Percentiles rank a stretch among this genome's conserved stretches.
Evolutionary conservation across 2,797 vertebrate species (phyloP).

Genomic region (Pseudotriccus pelzelni): DNA sequence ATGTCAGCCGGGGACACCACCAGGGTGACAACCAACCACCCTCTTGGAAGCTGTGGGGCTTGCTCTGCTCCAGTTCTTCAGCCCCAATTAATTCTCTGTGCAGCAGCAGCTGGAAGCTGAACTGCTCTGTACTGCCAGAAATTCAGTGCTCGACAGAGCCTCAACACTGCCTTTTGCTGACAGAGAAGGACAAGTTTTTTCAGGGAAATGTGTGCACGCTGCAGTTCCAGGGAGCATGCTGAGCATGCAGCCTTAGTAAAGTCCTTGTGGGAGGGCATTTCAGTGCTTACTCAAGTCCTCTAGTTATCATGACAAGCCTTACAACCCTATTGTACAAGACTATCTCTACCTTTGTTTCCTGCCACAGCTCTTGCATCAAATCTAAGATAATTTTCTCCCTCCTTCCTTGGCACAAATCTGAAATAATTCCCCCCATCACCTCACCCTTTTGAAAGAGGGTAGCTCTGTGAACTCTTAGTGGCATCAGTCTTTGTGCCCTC

Average conservation of each 20-base stretch:
- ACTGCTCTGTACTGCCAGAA: neutral
- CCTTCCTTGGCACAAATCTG: neutral
- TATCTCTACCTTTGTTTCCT: neutral
- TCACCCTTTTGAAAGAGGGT: neutral
- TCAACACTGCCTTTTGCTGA: constrained; percentile 19
- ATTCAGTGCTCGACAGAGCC: neutral
- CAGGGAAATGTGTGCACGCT: neutral
- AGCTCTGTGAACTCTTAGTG: neutral
- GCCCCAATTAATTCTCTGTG: neutral
- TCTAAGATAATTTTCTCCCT: neutral
- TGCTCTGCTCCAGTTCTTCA: constrained; percentile 16
- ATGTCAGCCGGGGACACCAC: neutral
- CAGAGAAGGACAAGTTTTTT: neutral
- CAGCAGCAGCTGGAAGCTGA: constrained; percentile 34
- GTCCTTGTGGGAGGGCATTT: constrained; percentile 21
- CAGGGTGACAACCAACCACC: neutral
- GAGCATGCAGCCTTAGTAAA: neutral
- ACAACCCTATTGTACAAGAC: neutral
- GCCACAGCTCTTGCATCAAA: neutral
- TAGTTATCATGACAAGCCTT: neutral
- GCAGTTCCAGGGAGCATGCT: constrained; percentile 28
- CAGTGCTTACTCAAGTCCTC: neutral
- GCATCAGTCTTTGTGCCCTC: neutral
- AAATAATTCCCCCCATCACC: neutral
- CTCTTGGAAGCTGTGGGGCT: neutral